Evolutionary conservation across 2,888 invertebrate species (phyloP).

Genomic region (Cancer borealis): DNA sequence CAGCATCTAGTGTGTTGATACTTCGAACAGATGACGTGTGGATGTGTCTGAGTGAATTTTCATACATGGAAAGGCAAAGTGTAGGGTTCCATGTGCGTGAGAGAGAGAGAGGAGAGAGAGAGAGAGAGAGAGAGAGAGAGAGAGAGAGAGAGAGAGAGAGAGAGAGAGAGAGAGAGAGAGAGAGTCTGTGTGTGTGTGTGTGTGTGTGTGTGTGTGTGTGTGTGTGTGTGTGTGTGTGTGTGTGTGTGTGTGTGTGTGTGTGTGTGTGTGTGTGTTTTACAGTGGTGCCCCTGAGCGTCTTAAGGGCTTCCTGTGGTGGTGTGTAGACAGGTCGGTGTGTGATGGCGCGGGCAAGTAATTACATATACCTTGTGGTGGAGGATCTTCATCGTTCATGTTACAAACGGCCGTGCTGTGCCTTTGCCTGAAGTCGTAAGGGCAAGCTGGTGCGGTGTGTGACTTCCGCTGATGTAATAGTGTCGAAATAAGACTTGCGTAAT

Average conservation of each 20-base stretch:
- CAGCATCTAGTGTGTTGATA: neutral
- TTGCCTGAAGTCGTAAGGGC: neutral
- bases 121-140: conserved; percentile 46
- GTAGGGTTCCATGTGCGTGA: neutral
- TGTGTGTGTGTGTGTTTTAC: neutral
- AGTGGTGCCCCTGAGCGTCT: neutral
- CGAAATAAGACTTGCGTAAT: neutral
- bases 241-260: too few species aligned
- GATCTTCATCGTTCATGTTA: neutral
- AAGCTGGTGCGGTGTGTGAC: neutral
- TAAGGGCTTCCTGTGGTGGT: neutral
- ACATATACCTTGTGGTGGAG: neutral
- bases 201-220: conserved; percentile 24
- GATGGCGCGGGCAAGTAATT: neutral
- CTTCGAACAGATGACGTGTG: neutral
- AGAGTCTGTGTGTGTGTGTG: conserved; percentile 35
- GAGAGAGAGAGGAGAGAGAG: conserved; percentile 15
- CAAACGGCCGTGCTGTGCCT: neutral
- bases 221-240: too few species aligned
- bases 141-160: conserved; percentile 21
- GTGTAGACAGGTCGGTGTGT: neutral
- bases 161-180: conserved; percentile 51
- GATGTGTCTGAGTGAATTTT: neutral
- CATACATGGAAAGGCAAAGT: neutral
- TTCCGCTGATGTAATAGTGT: neutral